A percentile compares a stretch with the other conserved stretches of the same genome.
These are phyloP conservation scores for Ophioderma brevispina DNA, from an alignment of 35 echinoderm and acorn worm genomes.

Conservation along the genomic window DNA sequence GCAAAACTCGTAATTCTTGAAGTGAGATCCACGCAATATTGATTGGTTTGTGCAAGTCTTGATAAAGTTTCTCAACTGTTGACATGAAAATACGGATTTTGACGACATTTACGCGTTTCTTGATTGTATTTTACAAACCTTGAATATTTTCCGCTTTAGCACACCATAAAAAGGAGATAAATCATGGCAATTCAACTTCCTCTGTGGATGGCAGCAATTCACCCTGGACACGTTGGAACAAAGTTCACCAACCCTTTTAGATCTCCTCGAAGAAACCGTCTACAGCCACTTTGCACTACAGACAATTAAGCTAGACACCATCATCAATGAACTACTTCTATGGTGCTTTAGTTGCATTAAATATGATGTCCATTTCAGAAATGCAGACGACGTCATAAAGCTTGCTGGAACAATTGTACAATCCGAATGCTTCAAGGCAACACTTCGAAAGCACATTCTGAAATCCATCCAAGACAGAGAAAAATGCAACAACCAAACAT, in stretches of 20 bases:
- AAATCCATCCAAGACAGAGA: constrained; percentile 12
- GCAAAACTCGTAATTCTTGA: too few relatives aligned
- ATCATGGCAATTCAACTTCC: constrained; percentile 51
- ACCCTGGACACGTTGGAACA: constrained; percentile 35
- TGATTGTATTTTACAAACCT: too few relatives aligned
- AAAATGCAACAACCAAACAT: too few relatives aligned
- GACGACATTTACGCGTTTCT: too few relatives aligned
- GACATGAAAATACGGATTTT: too few relatives aligned
- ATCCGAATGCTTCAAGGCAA: not conserved
- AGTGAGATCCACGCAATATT: too few relatives aligned
- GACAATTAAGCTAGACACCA: not conserved
- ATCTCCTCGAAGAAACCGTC: not conserved
- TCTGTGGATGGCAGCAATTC: constrained; percentile 44
- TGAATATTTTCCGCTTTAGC: too few relatives aligned
- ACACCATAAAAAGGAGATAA: too few relatives aligned
- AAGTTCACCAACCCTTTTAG: not conserved
- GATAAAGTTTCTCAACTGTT: too few relatives aligned
- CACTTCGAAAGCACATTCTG: constrained; percentile 7
- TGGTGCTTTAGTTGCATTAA: constrained; percentile 35
- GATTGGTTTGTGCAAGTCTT: too few relatives aligned
- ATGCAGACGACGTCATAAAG: not conserved
- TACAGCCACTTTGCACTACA: not conserved
- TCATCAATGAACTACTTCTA: constrained; percentile 30
- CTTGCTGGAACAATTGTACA: not conserved
- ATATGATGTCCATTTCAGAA: not conserved